Conservation (phyloP, 2,113 vertebrate species). For the Saccopteryx leptura region DNA sequence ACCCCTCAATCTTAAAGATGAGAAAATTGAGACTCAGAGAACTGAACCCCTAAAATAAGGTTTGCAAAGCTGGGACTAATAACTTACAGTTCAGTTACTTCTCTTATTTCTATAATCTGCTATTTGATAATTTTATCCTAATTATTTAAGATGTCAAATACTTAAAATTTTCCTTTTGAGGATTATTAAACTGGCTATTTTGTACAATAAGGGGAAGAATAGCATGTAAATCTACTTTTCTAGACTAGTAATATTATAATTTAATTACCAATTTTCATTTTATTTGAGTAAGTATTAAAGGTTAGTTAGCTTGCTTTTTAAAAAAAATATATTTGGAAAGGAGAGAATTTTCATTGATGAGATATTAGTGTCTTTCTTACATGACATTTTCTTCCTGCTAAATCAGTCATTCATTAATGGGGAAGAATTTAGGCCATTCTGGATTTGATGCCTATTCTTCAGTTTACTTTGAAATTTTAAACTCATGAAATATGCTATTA, state of each 20-base stretch:
- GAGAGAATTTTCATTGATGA: slow-evolving; percentile 63
- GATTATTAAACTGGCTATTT: background rate
- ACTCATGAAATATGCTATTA: background rate
- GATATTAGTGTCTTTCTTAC: slow-evolving; percentile 39
- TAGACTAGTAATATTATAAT: slow-evolving; percentile 71
- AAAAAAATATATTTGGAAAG: slow-evolving; percentile 77
- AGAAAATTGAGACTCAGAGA: background rate
- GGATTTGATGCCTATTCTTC: background rate
- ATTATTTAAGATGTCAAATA: slow-evolving; percentile 27
- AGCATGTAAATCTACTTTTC: slow-evolving; percentile 64
- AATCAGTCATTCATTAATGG: background rate
- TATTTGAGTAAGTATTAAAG: slow-evolving; percentile 77
- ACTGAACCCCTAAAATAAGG: background rate
- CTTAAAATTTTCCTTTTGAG: background rate
- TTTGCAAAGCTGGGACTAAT: background rate
- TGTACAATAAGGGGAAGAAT: background rate
- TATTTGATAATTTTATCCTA: background rate
- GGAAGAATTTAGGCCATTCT: background rate
- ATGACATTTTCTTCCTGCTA: background rate
- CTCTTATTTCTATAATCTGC: background rate
- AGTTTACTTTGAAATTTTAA: background rate
- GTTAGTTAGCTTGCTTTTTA: slow-evolving; percentile 51
- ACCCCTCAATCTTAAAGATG: background rate
- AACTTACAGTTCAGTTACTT: background rate
- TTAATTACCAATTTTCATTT: slow-evolving; percentile 81